Evolutionary conservation across 1,140 invertebrate species (phyloP), one percentile per base, ranked within the genome.

Genomic region (Trichomalopsis sarcophagae): DNA sequence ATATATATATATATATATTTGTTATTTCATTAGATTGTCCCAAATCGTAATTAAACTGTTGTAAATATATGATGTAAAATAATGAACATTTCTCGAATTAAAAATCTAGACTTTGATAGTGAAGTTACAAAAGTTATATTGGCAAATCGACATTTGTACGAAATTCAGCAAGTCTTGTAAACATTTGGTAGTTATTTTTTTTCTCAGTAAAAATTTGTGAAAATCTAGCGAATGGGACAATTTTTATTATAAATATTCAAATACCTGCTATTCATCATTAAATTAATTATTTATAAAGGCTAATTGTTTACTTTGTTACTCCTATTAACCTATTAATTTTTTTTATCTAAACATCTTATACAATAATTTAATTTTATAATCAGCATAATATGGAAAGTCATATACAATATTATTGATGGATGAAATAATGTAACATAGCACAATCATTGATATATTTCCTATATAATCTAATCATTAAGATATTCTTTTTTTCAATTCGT

Each of bases 221-320:
- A 87, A 91, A 91, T 91, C 90, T 91, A 92, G 92, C 90, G 89
- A 92, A 84, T 76, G 87, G 91, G 91, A 86, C 89, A 92, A 90
- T 88, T 33, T 84, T 73, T 88, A 89, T 81, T 89, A 91, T 91
- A 91, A 91, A 91, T 90, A 91, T 92, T 89, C 81, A 90, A 90
- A 89, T 90, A 87, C 89, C 87, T 89, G 87, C 85, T 88, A 87
- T 86, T 87, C 76, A 87, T 85, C 76, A 69, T 77, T 84, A 87
- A 87, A 88, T 87, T 92, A 84, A 90, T 85, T 89, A 84, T 89
- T 85, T 89, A 89, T 92, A 91, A 90, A 90, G 91, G 87, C 89
- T 92, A 92, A 91, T 91, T 87, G 89, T 91, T 91, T 90, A 93
- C 82, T 92, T 92, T 91, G 89, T 92, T 92, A 92, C 86, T 93